Percentiles rank a stretch among this genome's conserved stretches.
Evolutionary conservation across 2,113 vertebrate species (phyloP).

Genomic region (Microtus ochrogaster): DNA sequence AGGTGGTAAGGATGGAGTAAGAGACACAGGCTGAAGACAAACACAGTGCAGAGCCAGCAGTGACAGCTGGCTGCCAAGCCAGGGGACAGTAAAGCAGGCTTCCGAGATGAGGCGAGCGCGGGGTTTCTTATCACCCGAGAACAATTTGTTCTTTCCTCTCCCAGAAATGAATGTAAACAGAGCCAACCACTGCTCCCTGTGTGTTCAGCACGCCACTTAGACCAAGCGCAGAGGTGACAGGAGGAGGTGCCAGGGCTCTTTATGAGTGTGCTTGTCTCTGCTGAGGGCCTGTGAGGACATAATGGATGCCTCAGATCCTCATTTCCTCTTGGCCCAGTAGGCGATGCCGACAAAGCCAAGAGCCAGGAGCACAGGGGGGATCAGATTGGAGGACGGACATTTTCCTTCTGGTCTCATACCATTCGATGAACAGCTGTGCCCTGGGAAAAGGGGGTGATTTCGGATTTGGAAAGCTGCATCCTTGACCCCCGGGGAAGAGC

Average conservation of each 20-base stretch:
- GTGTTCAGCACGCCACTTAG: slow-evolving; percentile 18
- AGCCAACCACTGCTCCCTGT: neutral
- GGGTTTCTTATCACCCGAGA: neutral
- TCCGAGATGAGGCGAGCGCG: neutral
- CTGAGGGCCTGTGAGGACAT: slow-evolving; percentile 8
- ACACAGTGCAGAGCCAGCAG: neutral
- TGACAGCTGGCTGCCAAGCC: neutral
- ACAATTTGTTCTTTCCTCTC: slow-evolving; percentile 16
- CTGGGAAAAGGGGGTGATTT: slow-evolving; percentile 58
- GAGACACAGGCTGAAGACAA: neutral
- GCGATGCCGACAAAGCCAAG: neutral
- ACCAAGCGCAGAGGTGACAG: neutral
- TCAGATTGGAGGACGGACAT: neutral
- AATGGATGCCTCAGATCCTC: slow-evolving; percentile 24
- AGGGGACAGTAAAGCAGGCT: slow-evolving; percentile 5
- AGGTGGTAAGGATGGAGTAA: neutral
- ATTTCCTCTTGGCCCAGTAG: neutral
- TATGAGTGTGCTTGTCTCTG: slow-evolving; percentile 14
- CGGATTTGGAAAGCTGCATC: slow-evolving; percentile 49
- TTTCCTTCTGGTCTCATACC: slow-evolving; percentile 57
- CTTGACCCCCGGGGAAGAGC: slow-evolving; percentile 17
- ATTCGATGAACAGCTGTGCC: slow-evolving; percentile 55
- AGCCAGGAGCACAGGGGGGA: neutral
- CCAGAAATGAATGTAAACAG: slow-evolving; percentile 10
- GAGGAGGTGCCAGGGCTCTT: neutral